Evolutionary conservation across 2,113 vertebrate species (phyloP).

Genomic region (Eolophus roseicapilla): DNA sequence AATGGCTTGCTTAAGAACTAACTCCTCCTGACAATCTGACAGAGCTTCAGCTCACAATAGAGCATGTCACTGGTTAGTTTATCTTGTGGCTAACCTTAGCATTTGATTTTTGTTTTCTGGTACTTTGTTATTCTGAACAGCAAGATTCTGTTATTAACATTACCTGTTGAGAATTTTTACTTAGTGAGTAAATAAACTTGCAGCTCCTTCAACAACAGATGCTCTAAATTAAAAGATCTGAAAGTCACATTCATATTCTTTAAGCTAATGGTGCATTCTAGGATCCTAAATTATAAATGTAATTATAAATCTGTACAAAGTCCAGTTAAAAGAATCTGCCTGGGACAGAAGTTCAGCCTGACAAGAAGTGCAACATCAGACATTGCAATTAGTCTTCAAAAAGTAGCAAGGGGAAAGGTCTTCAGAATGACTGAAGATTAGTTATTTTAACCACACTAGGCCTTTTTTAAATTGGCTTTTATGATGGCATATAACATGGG

Average conservation of each 20-base stretch:
- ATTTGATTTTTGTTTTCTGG: conserved; percentile 13
- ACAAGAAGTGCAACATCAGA: background rate
- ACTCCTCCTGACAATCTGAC: conserved; percentile 48
- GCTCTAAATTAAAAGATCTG: background rate
- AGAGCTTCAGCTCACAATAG: background rate
- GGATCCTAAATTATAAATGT: background rate
- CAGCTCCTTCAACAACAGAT: background rate
- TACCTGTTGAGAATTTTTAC: background rate
- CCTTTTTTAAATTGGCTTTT: background rate
- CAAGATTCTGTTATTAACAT: background rate
- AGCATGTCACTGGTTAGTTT: conserved; percentile 12
- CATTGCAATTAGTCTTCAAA: background rate
- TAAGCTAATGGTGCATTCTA: background rate
- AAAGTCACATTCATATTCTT: background rate
- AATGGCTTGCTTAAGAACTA: conserved; percentile 55
- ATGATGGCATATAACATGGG: background rate
- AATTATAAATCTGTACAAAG: background rate
- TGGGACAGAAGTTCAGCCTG: background rate
- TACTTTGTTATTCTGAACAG: background rate
- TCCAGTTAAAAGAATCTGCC: background rate
- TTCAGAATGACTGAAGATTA: background rate
- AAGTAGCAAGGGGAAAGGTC: background rate
- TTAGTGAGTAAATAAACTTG: background rate
- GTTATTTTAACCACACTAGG: background rate
- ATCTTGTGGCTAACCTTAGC: background rate